Evolutionary conservation across 2,888 invertebrate species (phyloP), one percentile per base, ranked within the genome.

Genomic region (Diaphora mendica): DNA sequence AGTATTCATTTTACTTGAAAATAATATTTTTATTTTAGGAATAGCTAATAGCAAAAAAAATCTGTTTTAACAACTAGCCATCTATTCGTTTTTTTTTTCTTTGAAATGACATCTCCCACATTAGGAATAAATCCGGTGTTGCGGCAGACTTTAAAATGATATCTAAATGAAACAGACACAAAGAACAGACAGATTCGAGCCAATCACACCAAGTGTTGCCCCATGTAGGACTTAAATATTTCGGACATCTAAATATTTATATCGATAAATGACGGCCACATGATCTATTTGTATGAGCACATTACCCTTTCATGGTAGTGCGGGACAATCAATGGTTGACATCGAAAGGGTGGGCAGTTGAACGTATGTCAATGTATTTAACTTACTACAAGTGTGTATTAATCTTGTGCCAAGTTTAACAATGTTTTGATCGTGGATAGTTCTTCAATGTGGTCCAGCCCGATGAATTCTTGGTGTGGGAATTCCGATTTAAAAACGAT

Each of bases 311-410:
- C 44, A 30, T 23, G 69, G 69, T 44, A 70, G 48, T 48, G 35
- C 55, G 71, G 64, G 64, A 71, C 64, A 74, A 74, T 74, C 48
- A 66, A 70, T 30, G 74, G 68, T 51, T 51, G 42, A 74, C 74
- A 74, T 68, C 64, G 13, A 74, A 74, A 74, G 74, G 74, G 71
- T 74, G 74, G 74, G 64, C 71, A 51, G 48, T 69, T 48, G 64
- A 59, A 62, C 62, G 33, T 72, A 55, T 55, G 51, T n/a, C 44
- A 39, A 59, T 67, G 62, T 68, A 35, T 26, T 59, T 66, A 68
- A 72, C 51, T 68, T 68, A 70, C 64, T 67, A 64, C 55, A 26
- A 62, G 30, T 30, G n/a, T 48, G 64, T 59, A 73, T 44, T 67
- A 42, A 66, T 64, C 64, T 68, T 8, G 59, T 35, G 33, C 4